phyloP scores from a whole-genome alignment of 2,113 vertebrate genomes.

The Pseudorasbora parva region DNA sequence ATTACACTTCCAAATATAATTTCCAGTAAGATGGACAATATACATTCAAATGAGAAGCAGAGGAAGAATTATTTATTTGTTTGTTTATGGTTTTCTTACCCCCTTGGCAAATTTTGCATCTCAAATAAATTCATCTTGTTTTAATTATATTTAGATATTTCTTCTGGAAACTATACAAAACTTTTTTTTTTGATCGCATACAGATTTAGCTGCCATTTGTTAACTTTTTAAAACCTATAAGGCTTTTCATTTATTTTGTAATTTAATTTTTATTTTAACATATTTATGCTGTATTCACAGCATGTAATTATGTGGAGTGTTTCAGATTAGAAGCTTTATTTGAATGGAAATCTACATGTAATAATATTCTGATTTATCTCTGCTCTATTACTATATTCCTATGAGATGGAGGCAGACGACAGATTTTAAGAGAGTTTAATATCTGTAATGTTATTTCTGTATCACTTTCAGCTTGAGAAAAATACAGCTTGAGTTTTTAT shows the following conservation, averaged over 20 bases:
- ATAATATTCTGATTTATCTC: neutral
- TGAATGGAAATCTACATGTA: neutral
- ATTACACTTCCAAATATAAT: too few relatives aligned
- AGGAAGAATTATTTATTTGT: neutral
- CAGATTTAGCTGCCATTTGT: neutral
- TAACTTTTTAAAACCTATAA: neutral
- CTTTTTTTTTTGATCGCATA: neutral
- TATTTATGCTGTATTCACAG: neutral
- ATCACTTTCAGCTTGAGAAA: neutral
- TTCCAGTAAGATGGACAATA: neutral
- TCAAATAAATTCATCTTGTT: neutral
- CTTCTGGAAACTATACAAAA: neutral
- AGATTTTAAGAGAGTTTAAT: slow-evolving; percentile 3
- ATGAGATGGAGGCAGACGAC: neutral
- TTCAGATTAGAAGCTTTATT: neutral
- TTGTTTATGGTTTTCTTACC: neutral
- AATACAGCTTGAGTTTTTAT: neutral
- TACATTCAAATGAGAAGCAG: neutral
- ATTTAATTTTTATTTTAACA: neutral
- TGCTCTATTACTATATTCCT: neutral
- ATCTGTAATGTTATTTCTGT: slow-evolving; percentile 1
- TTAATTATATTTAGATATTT: neutral
- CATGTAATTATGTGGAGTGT: neutral
- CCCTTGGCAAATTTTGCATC: neutral
- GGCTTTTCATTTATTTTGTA: neutral